phyloP scores from a whole-genome alignment of 2,888 invertebrate genomes.

The Orthosia cruda region DNA sequence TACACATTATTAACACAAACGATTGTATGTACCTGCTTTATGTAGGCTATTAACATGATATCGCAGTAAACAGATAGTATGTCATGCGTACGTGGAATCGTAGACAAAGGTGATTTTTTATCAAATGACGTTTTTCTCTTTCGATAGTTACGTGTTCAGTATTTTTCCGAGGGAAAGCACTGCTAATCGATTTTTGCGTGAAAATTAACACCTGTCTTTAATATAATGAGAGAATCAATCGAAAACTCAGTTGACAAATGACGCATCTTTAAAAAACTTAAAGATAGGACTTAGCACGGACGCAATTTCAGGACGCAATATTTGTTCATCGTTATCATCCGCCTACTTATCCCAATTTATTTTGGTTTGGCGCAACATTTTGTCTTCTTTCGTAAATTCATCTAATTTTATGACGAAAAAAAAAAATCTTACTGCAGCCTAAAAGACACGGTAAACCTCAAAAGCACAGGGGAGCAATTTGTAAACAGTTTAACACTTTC shows the following conservation, averaged over 20 bases:
- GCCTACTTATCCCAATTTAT: no score
- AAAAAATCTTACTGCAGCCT: background rate
- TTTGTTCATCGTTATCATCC: no score
- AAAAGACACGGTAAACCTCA: background rate
- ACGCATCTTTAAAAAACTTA: background rate
- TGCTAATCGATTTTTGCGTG: conserved; percentile 1
- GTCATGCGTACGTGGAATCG: conserved; percentile 35
- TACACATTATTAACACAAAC: conserved; percentile 3
- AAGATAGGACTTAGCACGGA: background rate
- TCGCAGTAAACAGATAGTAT: conserved; percentile 40
- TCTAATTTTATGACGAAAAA: no score
- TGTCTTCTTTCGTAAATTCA: no score
- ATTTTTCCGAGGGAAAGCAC: conserved; percentile 21
- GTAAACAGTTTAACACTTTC: conserved; percentile 3
- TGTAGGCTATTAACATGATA: conserved; percentile 26
- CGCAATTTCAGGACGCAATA: background rate
- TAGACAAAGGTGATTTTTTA: conserved; percentile 41
- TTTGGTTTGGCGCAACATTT: no score
- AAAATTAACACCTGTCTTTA: conserved; percentile 9
- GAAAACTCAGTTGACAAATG: background rate
- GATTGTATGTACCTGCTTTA: conserved; percentile 19
- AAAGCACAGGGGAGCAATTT: conserved; percentile 9
- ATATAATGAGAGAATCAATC: background rate
- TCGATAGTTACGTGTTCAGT: conserved; percentile 11
- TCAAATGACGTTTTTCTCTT: conserved; percentile 33